Evolutionary conservation across 2,797 vertebrate genomes (phyloP).

Genomic region (Euphonia xanthogaster): DNA sequence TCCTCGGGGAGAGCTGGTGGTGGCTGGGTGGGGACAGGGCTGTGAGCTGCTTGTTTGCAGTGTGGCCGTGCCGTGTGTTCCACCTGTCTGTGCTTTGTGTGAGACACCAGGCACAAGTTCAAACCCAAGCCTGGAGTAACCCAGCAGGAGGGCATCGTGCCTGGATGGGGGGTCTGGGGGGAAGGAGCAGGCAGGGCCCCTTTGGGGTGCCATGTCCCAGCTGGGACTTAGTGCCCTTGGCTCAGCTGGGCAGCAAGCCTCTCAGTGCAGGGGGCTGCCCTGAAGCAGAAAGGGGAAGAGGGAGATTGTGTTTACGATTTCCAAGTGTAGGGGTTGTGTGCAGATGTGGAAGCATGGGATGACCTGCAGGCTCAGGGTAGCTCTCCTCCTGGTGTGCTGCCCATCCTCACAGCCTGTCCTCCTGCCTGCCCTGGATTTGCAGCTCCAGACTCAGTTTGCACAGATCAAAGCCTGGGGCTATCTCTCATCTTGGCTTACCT

Average conservation of each 20-base stretch:
- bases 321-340: neutral
- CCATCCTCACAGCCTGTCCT: neutral
- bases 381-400: neutral
- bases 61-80: rapidly evolving
- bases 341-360: rapidly evolving
- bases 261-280: neutral
- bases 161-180: rapidly evolving
- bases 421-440: neutral
- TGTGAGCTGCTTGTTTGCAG: neutral
- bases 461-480: neutral
- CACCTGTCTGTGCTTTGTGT: rapidly evolving
- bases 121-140: neutral
- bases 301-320: neutral
- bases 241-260: neutral
- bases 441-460: neutral
- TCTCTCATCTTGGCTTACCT: neutral
- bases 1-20: neutral
- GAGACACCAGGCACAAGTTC: neutral
- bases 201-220: neutral
- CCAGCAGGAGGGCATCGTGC: rapidly evolving
- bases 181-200: neutral
- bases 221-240: neutral
- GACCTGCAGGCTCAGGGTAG: neutral
- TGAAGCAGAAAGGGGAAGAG: rapidly evolving
- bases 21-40: neutral